Conservation (phyloP, 2,113 vertebrate species). For the Cisticola juncidis region DNA sequence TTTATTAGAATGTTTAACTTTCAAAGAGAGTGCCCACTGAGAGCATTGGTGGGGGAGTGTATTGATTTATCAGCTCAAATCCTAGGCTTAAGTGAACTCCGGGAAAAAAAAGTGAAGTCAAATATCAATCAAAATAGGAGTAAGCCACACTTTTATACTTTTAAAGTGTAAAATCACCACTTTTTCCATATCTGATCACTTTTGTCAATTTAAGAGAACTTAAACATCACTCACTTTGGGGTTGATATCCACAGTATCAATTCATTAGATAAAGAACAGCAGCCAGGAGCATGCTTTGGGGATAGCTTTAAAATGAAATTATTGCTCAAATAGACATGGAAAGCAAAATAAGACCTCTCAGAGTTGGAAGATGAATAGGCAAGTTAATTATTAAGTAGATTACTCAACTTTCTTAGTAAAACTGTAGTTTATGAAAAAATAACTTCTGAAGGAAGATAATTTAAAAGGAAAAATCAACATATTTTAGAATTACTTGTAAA, state of each 20-base stretch:
- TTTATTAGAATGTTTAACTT: constrained; percentile 48
- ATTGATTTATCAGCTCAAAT: constrained; percentile 7
- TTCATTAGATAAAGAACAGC: background rate
- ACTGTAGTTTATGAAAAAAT: background rate
- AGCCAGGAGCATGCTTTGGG: background rate
- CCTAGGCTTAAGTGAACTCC: background rate
- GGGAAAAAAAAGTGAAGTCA: background rate
- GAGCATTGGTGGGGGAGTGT: background rate
- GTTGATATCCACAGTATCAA: background rate
- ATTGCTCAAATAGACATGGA: background rate
- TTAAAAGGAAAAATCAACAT: background rate
- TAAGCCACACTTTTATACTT: background rate
- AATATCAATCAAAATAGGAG: background rate
- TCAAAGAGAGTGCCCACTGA: constrained; percentile 12
- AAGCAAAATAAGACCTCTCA: background rate
- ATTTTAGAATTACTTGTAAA: background rate
- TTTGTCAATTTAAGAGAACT: background rate
- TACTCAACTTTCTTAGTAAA: background rate
- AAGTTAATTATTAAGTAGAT: background rate
- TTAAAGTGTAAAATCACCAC: background rate
- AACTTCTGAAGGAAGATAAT: background rate
- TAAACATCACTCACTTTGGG: background rate
- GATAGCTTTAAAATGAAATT: background rate
- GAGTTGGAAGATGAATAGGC: background rate
- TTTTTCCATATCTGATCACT: background rate